Conservation (phyloP, 2,888 invertebrate species). For the Boloria euphrosyne region DNA sequence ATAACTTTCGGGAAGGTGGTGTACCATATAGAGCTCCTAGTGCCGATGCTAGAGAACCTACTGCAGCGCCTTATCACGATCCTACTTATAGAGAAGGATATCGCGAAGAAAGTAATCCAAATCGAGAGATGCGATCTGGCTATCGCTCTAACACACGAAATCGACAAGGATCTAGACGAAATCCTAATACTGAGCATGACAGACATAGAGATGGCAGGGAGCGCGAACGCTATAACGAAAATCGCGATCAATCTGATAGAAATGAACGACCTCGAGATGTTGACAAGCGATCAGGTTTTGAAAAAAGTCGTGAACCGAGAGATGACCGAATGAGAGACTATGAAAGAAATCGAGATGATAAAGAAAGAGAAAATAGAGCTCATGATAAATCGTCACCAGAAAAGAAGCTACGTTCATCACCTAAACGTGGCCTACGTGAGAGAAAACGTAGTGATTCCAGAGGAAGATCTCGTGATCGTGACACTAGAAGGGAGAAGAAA, state of each 20-base stretch:
- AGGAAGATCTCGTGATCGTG: constrained; percentile 76
- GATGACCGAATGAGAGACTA: constrained; percentile 58
- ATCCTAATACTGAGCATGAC: constrained; percentile 64
- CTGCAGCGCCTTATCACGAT: constrained; percentile 62
- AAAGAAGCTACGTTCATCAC: constrained; percentile 64
- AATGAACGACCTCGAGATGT: constrained; percentile 68
- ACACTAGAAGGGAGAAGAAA: constrained; percentile 79
- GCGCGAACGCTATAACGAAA: constrained; percentile 68
- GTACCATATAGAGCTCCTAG: constrained; percentile 67
- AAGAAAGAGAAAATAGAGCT: constrained; percentile 64
- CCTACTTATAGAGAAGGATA: constrained; percentile 67
- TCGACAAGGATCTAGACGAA: constrained; percentile 64
- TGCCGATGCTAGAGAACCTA: constrained; percentile 64
- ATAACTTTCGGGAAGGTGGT: constrained; percentile 64
- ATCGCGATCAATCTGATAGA: constrained; percentile 68
- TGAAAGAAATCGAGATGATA: constrained; percentile 64
- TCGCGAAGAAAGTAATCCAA: constrained; percentile 62
- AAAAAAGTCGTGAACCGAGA: constrained; percentile 61
- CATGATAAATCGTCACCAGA: constrained; percentile 71
- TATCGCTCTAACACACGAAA: constrained; percentile 59
- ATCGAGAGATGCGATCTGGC: constrained; percentile 62
- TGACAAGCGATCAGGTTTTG: constrained; percentile 60
- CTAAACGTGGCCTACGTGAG: constrained; percentile 67
- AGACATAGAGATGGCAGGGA: constrained; percentile 68
- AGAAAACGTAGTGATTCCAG: constrained; percentile 74